Conservation (phyloP, 2,888 invertebrate genomes). For the Drosophila borborema region DNA sequence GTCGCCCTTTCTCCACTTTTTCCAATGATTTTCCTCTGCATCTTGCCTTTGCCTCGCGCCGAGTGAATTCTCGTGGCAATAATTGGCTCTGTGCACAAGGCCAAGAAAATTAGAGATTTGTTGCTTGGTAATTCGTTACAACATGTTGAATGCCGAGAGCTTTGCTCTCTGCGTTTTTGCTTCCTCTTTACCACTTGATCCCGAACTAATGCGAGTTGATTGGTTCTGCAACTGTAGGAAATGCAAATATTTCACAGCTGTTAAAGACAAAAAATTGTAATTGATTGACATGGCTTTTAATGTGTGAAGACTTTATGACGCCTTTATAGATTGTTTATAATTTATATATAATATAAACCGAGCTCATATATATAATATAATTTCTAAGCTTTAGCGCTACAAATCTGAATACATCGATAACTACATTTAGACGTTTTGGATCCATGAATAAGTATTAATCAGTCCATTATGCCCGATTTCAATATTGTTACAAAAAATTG, state of each 20-base stretch:
- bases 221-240: not conserved
- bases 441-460: no score
- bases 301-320: no score
- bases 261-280: not conserved
- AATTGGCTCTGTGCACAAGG: constrained; percentile 56
- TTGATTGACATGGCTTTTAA: no score
- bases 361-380: no score
- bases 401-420: no score
- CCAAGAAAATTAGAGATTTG: constrained; percentile 61
- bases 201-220: not conserved
- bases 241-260: not conserved
- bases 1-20: constrained; percentile 36
- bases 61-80: constrained; percentile 48
- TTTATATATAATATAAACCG: no score
- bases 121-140: constrained; percentile 27
- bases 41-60: constrained; percentile 20
- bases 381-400: no score
- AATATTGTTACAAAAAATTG: no score
- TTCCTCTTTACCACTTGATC: not conserved
- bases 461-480: no score
- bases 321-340: no score
- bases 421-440: no score
- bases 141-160: constrained; percentile 34
- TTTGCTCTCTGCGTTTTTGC: not conserved
- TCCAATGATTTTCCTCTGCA: constrained; percentile 26